Evolutionary conservation across 2,113 vertebrate genomes (phyloP), one percentile per base, ranked within the genome.

Genomic region (Pterocles orientalis): DNA sequence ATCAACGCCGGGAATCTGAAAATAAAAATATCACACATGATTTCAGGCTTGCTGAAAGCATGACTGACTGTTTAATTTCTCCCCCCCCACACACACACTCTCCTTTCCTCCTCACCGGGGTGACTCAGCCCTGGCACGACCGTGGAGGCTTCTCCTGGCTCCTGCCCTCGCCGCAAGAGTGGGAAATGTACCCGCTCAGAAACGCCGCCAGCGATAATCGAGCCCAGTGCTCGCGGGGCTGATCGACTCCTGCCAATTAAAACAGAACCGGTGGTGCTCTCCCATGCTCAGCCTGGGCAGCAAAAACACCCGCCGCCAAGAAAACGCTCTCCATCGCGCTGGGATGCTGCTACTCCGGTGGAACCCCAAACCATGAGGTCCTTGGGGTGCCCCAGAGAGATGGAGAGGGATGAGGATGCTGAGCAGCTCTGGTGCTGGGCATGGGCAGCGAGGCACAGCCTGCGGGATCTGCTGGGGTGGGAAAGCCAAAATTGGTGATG

Each of bases 41-140:
- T 94, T 94, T 84, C 81, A 95, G 92, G 77, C 82, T 76, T 82
- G 96, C 79, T 92, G 94, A 95, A 95, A 96, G 83, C 90, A 94
- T 77, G 92, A 96, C 53, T 93, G 88, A 91, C 95, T 86, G 92
- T 57, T 83, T 89, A 41, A 73, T 86, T 85, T 41, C 41, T 41
- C 41, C 61, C 65, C 61, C 36, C 16, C 10, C 3, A 19, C 16
- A 7, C 76, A 34, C 48, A 53, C 61, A 14, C 26, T 1, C 64
- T 84, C 56, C 75, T 86, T 70, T 71, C 89, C 92, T 78, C 82
- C 80, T n/a, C 45, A 36, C 45, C 34, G 5, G 47, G 48, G 75
- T 92, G 95, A 97, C 95, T 96, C 94, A 94, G 90, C 65, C 69
- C 84, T 91, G 93, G 92, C 94, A 80, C 10, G 3, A 60, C 60